phyloP scores from a whole-genome alignment of 2,797 vertebrate genomes.

The Zenarchopterus dispar region DNA sequence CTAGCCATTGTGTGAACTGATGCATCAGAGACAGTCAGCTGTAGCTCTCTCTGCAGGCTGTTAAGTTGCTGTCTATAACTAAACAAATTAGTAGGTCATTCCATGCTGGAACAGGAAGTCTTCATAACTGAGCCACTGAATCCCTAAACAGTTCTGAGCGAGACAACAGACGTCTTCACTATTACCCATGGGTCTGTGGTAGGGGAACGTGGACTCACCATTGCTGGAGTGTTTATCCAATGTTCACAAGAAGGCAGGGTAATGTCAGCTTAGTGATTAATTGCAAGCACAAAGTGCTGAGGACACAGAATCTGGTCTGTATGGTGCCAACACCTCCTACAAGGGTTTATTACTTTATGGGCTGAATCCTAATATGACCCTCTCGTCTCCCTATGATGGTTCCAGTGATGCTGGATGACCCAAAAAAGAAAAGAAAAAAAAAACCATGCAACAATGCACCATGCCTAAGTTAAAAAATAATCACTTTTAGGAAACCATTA shows the following conservation, averaged over 20 bases:
- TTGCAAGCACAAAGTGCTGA: constrained; percentile 76
- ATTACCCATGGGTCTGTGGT: constrained; percentile 33
- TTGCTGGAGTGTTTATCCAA: constrained; percentile 69
- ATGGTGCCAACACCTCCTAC: constrained; percentile 70
- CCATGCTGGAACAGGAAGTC: constrained; percentile 34
- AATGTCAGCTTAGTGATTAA: constrained; percentile 78
- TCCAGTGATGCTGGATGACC: constrained; percentile 53
- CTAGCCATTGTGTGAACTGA: constrained; percentile 15
- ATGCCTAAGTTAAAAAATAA: constrained; percentile 50
- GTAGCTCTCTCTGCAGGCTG: constrained; percentile 22
- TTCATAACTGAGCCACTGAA: constrained; percentile 39
- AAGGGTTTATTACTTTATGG: constrained; percentile 78
- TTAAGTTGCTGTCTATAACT: constrained; percentile 44
- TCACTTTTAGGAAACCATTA: constrained; percentile 40
- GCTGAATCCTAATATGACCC: constrained; percentile 76
- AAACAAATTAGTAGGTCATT: constrained; percentile 52
- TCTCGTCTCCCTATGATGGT: constrained; percentile 40
- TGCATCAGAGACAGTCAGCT: constrained; percentile 20
- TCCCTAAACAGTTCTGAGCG: constrained; percentile 53
- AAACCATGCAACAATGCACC: constrained; percentile 35
- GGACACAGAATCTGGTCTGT: constrained; percentile 72
- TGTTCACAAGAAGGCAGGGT: constrained; percentile 54
- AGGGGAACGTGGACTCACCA: constrained; percentile 39
- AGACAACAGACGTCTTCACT: constrained; percentile 42
- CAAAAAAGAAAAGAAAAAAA: constrained; percentile 3